These are phyloP conservation scores for Rallus crepitans DNA, from an alignment of 2,797 vertebrate genomes.

Conservation along the genomic window DNA sequence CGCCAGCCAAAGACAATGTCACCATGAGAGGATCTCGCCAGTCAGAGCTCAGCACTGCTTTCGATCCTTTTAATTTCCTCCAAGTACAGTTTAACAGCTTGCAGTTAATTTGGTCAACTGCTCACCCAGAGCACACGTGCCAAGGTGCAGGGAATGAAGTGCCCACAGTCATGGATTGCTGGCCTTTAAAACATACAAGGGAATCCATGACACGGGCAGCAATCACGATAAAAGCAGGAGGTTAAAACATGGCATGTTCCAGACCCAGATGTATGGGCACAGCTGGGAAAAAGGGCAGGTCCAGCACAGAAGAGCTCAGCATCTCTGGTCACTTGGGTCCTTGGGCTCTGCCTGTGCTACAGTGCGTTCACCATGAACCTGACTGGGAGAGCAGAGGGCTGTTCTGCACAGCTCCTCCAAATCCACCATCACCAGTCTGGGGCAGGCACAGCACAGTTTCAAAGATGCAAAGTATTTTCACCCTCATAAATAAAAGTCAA, in stretches of 20 bases:
- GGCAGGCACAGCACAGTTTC: background rate
- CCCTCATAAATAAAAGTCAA: background rate
- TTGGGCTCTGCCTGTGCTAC: background rate
- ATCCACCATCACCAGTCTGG: background rate
- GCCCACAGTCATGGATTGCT: background rate
- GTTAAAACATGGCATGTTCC: background rate
- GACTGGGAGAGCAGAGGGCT: background rate
- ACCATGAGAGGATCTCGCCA: background rate
- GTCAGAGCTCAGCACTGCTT: background rate
- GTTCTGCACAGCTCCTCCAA: background rate
- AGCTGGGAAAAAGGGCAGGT: background rate
- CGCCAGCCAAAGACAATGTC: background rate
- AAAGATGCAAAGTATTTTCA: background rate
- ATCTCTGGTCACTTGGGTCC: background rate
- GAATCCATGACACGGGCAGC: background rate
- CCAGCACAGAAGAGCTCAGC: background rate
- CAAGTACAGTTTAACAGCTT: background rate
- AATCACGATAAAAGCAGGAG: accelerated
- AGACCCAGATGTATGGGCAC: background rate
- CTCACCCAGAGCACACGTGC: background rate
- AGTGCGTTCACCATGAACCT: accelerated
- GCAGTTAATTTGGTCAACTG: background rate
- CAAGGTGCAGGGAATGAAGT: background rate
- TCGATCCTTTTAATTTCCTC: background rate
- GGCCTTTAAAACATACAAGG: constrained; percentile 28